These are phyloP conservation scores for Phaethornis superciliosus DNA, from an alignment of 2,113 vertebrate genomes.

Conservation along the genomic window DNA sequence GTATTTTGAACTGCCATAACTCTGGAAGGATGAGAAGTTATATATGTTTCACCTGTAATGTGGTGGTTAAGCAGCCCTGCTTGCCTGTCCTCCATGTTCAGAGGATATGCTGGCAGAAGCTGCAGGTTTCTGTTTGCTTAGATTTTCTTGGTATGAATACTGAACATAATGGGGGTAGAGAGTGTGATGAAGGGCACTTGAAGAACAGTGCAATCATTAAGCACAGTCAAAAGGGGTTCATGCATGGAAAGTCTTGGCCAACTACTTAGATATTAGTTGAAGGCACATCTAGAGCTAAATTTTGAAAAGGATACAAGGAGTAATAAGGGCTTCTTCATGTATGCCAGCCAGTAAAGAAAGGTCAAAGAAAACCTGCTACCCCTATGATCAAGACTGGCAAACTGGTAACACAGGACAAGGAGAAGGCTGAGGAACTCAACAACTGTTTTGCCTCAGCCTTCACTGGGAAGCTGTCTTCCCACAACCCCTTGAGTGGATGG, in stretches of 20 bases:
- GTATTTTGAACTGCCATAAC: background rate
- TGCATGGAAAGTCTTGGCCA: background rate
- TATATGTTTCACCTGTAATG: too few relatives aligned
- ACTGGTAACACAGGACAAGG: too few relatives aligned
- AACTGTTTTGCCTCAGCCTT: too few relatives aligned
- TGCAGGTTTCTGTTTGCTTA: background rate
- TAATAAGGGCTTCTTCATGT: too few relatives aligned
- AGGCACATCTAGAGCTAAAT: too few relatives aligned
- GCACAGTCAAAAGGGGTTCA: background rate
- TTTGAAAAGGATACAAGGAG: too few relatives aligned
- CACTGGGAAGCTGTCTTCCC: too few relatives aligned
- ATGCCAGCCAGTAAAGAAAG: too few relatives aligned
- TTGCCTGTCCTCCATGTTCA: background rate
- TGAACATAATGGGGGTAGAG: background rate
- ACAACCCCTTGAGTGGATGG: too few relatives aligned
- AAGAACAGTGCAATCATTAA: background rate
- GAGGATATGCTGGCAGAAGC: background rate
- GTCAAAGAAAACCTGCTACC: too few relatives aligned
- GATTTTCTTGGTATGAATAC: background rate
- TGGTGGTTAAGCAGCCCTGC: background rate
- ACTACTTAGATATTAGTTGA: background rate
- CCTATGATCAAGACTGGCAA: too few relatives aligned
- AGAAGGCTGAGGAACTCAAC: too few relatives aligned
- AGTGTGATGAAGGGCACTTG: background rate
- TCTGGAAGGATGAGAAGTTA: background rate